Base-by-base conservation (phyloP, 2,113 vertebrate genomes). In the Procavia capensis region DNA sequence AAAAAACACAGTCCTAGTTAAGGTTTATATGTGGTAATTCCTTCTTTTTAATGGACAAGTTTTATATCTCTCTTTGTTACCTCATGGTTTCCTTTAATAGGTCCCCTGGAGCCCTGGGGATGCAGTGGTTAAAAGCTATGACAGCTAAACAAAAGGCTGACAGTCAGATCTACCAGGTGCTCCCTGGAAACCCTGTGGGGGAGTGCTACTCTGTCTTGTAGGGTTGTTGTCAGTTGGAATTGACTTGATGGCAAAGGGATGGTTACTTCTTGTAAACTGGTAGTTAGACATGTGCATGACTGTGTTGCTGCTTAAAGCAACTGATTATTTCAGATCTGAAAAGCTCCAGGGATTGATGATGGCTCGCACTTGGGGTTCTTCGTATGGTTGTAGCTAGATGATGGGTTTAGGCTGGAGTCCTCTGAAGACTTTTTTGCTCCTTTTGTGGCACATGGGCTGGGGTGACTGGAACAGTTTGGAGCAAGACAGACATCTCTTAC, bases 1-100 rank as follows among this genome's bases (percentile, higher is more conserved):
- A 54, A 85, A 91, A 85, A 80, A 88, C 2, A 85, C 45, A 93
- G 82, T 83, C 29, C 36, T 97, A 39, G 54, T 93, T 87, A 75
- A 80, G 31, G 0, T 81, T 95, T 34, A 45, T 25, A 20, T 29
- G 72, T 68, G 36, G 63, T 16, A 63, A 19, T 64, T 86, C 11
- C 50, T 85, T 92, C 31, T 41, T 72, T 74, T 63, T 25, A 75
- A 64, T 34, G 63, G 39, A 59, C 43, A 68, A 13, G 16, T 41
- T 88, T 93, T 34, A 27, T 85, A 1, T 9, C 4, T 96, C 76
- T 34, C 45, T 78, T 94, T 92, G 27, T 90, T 88, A 84, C 59
- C 25, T 88, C 14, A 20, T 74, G 43, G 31, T 83, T 96, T 90
- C 20, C 47, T 83, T 70, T 84, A 87, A 82, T 8, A 24, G 45